Base-by-base conservation (phyloP, 2,797 vertebrate genomes). In the Galaxias olidus region DNA sequence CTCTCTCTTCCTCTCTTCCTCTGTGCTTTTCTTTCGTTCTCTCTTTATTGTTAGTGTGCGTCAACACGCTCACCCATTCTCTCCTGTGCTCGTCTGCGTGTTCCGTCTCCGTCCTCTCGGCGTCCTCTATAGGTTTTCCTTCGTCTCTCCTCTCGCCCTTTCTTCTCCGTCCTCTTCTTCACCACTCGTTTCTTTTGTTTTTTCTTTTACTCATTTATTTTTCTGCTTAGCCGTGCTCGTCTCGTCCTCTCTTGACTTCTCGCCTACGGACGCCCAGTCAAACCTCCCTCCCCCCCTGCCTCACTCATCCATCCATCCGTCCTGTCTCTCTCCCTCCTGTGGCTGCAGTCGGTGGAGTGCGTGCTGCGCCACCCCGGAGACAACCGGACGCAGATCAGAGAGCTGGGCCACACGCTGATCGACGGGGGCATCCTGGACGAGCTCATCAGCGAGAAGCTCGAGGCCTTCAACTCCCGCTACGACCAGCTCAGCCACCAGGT, bases 381-480 rank as follows among this genome's bases (percentile, higher is more conserved):
- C 83, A 99, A 99, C 87, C 91, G 97, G 70, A 98, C 96, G 0
- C 98, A 99, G 86, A 98, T 99, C 85, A 92, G 96, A 66, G 98
- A 99, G 80, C 92, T 99, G 55, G 96, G 96, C 44, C 98, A 99
- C 89, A 99, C 97, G 0, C 80, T 99, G 82, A 96, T 99, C 63
- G 98, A 99, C 12, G 98, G 98, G 56, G 97, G 96, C 20, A 97
- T 98, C 73, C 92, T 99, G 19, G 96, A 99, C 75, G 97, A 99
- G 65, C 95, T 99, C 69, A 98, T 99, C 83, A 95, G 94, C 9
- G 98, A 99, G 82, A 99, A 98, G 81, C 78, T 99, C 68, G 95
- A 98, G 86, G 88, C 85, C 75, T 99, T 99, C 77, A 98, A 97
- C 73, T 91, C 92, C 4, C 94, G 89, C 64, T 95, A 96, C 0